Evolutionary conservation across 2,888 invertebrate species (phyloP), one percentile per base, ranked within the genome.

Genomic region (Morpho achilles): DNA sequence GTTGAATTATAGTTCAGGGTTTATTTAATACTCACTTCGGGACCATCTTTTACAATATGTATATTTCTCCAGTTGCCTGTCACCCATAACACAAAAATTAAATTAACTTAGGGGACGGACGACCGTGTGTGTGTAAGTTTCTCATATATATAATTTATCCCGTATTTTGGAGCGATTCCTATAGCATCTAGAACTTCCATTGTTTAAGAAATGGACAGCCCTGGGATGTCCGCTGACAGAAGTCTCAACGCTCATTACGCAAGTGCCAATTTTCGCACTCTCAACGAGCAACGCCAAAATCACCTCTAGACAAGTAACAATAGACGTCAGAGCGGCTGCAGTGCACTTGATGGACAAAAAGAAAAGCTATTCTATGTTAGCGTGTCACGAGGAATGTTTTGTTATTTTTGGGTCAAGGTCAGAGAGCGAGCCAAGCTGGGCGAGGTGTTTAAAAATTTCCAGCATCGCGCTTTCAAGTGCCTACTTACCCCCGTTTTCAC

Each of bases 391-490:
- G 72, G 72, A 76, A 75, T 79, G 82, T 76, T 79, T 76, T 75
- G 76, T 77, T 81, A 83, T 83, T 84, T 84, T 84, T 83, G 72
- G 85, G 87, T 87, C 87, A 87, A 83, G 87, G 87, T 68, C 78
- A 69, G 61, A 65, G 65, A 63, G 68, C 74, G 75, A 75, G 68
- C 74, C 75, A 75, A 74, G 61, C 68, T 67, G 64, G 61, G 60
- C 62, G 52, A 60, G 61, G 61, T 50, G 62, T 65, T 66, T 68
- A 68, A 64, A 67, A 69, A 69, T 66, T 67, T 67, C 65, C 67
- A 68, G 68, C 64, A 62, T 53, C 55, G 53, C 45, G 50, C 57
- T 58, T 53, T 59, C 32, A 51, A 47, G 40, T 44, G 22, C 49
- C 49, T 47, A 43, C 40, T 50, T 39, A 9, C 32, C 32, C 32